A percentile compares a stretch with the other conserved stretches of the same genome.
Conservation (phyloP, 2,113 vertebrate genomes). For the Chaetodon auriga region DNA sequence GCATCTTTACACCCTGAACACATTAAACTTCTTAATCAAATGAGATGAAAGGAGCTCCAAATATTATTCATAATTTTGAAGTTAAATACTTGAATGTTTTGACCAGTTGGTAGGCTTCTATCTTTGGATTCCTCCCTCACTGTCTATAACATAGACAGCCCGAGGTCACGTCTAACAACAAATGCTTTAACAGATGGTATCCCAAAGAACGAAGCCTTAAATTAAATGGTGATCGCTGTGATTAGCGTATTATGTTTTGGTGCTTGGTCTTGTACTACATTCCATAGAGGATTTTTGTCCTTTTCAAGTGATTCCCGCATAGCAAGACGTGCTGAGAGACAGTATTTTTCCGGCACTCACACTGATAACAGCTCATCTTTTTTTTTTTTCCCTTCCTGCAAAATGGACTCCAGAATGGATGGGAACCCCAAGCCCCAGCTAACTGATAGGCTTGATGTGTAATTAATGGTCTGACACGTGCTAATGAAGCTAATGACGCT, state of each 20-base stretch:
- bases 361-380: slow-evolving; percentile 7
- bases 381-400: slow-evolving; percentile 20
- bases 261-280: neutral
- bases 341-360: neutral
- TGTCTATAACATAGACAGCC: neutral
- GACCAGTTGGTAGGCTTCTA: too few species aligned
- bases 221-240: neutral
- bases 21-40: neutral
- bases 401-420: slow-evolving; percentile 44
- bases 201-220: neutral
- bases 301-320: neutral
- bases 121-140: too few species aligned
- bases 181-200: neutral
- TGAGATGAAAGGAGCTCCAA: neutral
- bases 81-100: too few species aligned
- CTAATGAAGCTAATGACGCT: slow-evolving; percentile 83
- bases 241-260: neutral
- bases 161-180: neutral
- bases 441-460: slow-evolving; percentile 78
- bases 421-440: slow-evolving; percentile 52
- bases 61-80: too few species aligned
- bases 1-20: neutral
- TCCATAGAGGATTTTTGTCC: neutral
- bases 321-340: neutral
- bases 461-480: slow-evolving; percentile 82